Percentiles rank a stretch among this genome's conserved stretches.
These are phyloP conservation scores for Cephus pygmeus DNA, from an alignment of 2,888 invertebrate species.

Conservation along the genomic window DNA sequence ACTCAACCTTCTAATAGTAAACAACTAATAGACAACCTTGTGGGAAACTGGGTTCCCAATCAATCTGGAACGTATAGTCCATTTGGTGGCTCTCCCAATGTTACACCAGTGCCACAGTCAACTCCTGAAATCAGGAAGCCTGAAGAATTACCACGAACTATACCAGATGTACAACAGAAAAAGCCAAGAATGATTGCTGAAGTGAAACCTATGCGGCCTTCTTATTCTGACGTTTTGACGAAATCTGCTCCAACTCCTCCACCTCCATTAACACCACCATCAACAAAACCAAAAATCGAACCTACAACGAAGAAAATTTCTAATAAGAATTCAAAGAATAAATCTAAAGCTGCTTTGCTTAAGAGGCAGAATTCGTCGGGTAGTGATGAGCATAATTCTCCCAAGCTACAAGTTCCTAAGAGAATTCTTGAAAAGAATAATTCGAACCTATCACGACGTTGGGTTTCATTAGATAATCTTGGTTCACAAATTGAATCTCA, in stretches of 20 bases:
- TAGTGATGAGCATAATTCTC: conserved; percentile 67
- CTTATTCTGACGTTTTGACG: conserved; percentile 85
- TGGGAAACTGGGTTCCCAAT: conserved; percentile 80
- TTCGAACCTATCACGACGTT: conserved; percentile 65
- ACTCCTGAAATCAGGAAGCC: conserved; percentile 41
- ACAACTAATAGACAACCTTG: conserved; percentile 76
- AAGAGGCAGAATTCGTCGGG: conserved; percentile 70
- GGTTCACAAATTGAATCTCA: conserved; percentile 51
- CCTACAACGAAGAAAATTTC: conserved; percentile 63
- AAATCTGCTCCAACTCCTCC: conserved; percentile 70
- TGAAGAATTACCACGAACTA: conserved; percentile 50
- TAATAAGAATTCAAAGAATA: conserved; percentile 62
- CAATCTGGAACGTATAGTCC: conserved; percentile 80
- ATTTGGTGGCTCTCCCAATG: conserved; percentile 70
- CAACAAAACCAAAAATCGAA: conserved; percentile 61
- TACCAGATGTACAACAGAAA: conserved; percentile 56
- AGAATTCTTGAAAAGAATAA: conserved; percentile 62
- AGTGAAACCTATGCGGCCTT: conserved; percentile 88
- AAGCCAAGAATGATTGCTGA: conserved; percentile 83
- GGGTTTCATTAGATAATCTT: conserved; percentile 64
- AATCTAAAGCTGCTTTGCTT: conserved; percentile 62
- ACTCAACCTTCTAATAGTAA: conserved; percentile 56
- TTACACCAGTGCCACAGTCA: conserved; percentile 52
- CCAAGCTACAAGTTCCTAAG: conserved; percentile 56
- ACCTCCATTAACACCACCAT: conserved; percentile 54